Percentiles rank a stretch among this genome's conserved stretches.
Conservation (phyloP, 1,140 invertebrate species). For the Dendroctonus ponderosae region DNA sequence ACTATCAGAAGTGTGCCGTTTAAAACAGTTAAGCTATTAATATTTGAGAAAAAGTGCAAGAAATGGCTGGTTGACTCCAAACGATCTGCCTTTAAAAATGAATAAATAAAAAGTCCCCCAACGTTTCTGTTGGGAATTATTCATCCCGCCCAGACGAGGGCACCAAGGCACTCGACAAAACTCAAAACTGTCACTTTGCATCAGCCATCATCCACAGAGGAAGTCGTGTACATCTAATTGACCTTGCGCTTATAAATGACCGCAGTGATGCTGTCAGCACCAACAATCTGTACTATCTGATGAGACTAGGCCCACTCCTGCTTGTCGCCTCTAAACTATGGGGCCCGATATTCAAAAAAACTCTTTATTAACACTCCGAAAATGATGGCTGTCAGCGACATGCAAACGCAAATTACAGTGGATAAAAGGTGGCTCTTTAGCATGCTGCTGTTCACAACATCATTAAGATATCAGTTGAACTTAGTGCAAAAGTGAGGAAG, state of each 20-base stretch:
- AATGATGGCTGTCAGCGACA: constrained; percentile 47
- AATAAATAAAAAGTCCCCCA: constrained; percentile 3
- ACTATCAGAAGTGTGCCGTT: too few relatives aligned
- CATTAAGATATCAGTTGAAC: too few relatives aligned
- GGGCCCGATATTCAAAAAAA: constrained; percentile 45
- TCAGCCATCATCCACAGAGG: constrained; percentile 30
- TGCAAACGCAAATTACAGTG: not conserved
- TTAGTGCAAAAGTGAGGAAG: too few relatives aligned
- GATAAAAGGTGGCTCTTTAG: too few relatives aligned
- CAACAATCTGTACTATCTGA: constrained; percentile 48
- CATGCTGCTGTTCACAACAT: too few relatives aligned
- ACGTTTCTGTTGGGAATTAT: constrained; percentile 22
- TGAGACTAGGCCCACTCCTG: constrained; percentile 31
- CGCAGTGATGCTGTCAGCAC: constrained; percentile 45
- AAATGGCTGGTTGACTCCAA: too few relatives aligned
- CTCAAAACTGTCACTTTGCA: constrained; percentile 35
- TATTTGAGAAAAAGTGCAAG: too few relatives aligned
- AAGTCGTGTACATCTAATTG: constrained; percentile 45
- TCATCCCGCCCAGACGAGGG: constrained; percentile 15
- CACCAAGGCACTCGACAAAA: constrained; percentile 23
- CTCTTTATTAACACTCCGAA: constrained; percentile 48
- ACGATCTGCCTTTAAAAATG: too few relatives aligned
- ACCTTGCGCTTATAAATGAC: constrained; percentile 48
- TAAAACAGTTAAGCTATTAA: too few relatives aligned
- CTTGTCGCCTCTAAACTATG: constrained; percentile 42